Percentiles rank a stretch among this genome's conserved stretches.
Conservation (phyloP, 2,888 invertebrate genomes). For the Cheilosia vernalis region DNA sequence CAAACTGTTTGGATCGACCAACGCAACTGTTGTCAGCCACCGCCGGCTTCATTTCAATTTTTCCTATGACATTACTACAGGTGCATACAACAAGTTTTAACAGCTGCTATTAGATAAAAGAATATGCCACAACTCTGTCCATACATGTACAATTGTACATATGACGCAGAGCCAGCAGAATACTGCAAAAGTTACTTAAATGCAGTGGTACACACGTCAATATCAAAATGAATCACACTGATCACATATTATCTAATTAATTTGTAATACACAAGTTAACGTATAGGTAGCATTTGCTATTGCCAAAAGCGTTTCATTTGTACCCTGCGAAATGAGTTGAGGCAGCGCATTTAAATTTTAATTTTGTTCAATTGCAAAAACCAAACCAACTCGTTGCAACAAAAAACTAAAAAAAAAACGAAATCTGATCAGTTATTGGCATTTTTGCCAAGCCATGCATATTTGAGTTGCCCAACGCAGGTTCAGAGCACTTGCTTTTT, state of each 20-base stretch:
- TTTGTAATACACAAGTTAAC: no score
- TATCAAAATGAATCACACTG: not conserved
- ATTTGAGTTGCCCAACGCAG: slow-evolving; percentile 40
- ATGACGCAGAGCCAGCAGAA: no score
- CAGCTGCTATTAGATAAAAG: no score
- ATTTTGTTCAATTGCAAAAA: slow-evolving; percentile 28
- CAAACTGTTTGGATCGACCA: no score
- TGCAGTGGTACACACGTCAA: no score
- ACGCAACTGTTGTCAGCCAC: no score
- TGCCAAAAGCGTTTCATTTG: not conserved
- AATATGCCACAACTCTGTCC: no score
- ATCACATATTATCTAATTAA: not conserved
- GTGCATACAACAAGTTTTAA: no score
- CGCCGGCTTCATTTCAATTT: no score
- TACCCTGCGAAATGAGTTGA: not conserved
- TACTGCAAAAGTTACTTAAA: no score
- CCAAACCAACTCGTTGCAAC: not conserved
- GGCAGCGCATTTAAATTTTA: not conserved
- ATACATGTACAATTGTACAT: no score
- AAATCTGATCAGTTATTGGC: slow-evolving; percentile 48
- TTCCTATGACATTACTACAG: no score
- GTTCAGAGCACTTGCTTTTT: slow-evolving; percentile 47
- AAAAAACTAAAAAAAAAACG: slow-evolving; percentile 13
- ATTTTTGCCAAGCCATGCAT: slow-evolving; percentile 50
- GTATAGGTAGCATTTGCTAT: not conserved